phyloP scores from a whole-genome alignment of 1,140 invertebrate genomes.

The Heliconius eleuchia region DNA sequence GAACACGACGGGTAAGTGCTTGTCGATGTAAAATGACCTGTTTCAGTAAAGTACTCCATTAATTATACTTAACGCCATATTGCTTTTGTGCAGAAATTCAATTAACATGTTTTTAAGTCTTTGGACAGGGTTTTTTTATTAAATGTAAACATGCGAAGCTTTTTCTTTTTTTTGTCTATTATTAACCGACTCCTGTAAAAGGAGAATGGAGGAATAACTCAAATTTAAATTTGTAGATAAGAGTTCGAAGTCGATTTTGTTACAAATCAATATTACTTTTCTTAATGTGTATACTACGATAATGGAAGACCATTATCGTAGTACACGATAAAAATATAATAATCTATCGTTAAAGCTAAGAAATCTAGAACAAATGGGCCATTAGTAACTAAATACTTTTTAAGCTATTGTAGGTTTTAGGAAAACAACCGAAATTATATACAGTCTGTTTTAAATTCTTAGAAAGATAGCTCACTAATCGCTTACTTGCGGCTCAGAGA shows the following conservation, averaged over 20 bases:
- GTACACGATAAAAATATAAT: background rate
- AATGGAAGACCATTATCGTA: background rate
- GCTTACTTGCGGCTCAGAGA: constrained; percentile 35
- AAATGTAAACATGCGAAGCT: constrained; percentile 1
- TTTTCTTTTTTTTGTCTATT: background rate
- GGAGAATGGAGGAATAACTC: no score
- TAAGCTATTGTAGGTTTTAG: background rate
- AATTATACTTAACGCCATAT: constrained; percentile 27
- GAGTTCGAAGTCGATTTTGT: no score
- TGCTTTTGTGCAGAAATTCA: constrained; percentile 13
- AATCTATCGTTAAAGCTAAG: background rate
- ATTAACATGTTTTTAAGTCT: constrained; percentile 17
- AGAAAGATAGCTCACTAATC: constrained; percentile 34
- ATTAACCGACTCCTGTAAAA: no score
- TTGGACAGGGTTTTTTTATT: constrained; percentile 5
- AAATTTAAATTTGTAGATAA: no score
- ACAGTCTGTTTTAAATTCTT: constrained; percentile 6
- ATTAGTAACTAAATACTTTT: constrained; percentile 11
- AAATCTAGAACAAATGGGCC: constrained; percentile 6
- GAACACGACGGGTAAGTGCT: constrained; percentile 39
- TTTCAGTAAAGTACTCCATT: constrained; percentile 38
- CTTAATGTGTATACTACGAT: background rate
- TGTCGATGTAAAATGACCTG: constrained; percentile 43
- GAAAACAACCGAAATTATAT: constrained; percentile 20
- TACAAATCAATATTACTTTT: background rate